Conservation (phyloP, 2,797 vertebrate genomes). For the Lepus townsendii region DNA sequence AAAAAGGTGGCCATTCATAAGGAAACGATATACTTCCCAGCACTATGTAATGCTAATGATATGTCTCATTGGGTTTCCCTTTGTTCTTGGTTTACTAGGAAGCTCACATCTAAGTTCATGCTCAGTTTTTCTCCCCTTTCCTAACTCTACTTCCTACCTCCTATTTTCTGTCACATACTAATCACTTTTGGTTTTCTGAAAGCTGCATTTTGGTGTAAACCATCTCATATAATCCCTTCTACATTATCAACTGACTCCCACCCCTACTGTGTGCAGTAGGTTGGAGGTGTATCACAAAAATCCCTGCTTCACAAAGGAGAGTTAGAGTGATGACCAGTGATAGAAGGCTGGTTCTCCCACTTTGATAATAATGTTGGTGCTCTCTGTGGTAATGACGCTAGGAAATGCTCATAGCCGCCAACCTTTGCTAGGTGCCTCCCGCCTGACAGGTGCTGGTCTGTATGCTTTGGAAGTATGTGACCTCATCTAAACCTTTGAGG, state of each 20-base stretch:
- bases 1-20: not conserved
- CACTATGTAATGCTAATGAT: not conserved
- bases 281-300: not conserved
- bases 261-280: not conserved
- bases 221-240: not conserved
- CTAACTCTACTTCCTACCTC: not conserved
- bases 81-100: not conserved
- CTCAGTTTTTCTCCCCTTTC: not conserved
- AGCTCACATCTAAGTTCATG: not conserved
- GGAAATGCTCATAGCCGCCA: not conserved
- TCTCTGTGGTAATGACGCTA: not conserved
- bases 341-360: not conserved
- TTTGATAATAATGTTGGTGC: not conserved
- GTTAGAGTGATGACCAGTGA: not conserved
- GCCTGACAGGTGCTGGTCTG: not conserved
- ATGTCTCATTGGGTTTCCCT: not conserved
- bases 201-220: conserved; percentile 17
- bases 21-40: not conserved
- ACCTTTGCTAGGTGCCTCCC: not conserved
- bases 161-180: not conserved
- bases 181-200: not conserved
- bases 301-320: not conserved
- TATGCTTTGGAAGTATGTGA: not conserved
- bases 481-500: not conserved
- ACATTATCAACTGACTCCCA: not conserved